phyloP scores from a whole-genome alignment of 2,797 vertebrate genomes.

The Merluccius polli region DNA sequence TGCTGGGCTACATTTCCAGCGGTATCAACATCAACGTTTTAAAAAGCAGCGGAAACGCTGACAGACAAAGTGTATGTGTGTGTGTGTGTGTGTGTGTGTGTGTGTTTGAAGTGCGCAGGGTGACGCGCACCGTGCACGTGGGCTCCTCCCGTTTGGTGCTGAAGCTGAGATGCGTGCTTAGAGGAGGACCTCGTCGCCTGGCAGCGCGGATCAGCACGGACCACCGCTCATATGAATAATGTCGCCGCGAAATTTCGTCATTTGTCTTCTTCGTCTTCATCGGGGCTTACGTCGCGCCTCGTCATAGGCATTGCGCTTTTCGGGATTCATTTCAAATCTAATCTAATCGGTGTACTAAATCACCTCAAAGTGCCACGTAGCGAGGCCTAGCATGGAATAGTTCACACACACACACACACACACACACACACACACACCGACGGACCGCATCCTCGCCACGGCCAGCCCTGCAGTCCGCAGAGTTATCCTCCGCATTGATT shows the following conservation, averaged over 20 bases:
- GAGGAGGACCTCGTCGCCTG: conserved; percentile 50
- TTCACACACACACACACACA: no score
- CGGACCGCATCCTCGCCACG: background rate
- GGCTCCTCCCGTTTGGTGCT: conserved; percentile 65
- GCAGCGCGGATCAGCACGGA: background rate
- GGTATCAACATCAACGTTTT: background rate
- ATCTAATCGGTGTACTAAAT: conserved; percentile 35
- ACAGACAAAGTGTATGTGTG: no score
- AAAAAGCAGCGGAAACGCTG: no score
- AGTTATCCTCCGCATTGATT: conserved; percentile 22
- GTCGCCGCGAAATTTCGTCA: background rate
- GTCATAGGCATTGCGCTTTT: background rate
- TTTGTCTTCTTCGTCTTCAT: background rate
- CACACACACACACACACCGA: no score
- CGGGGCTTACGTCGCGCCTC: background rate
- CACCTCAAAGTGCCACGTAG: conserved; percentile 24
- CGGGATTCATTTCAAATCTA: conserved; percentile 23
- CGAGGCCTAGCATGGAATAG: no score
- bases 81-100: background rate
- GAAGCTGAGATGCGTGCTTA: conserved; percentile 60
- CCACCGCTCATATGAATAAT: background rate
- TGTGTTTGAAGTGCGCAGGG: conserved; percentile 47
- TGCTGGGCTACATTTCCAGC: background rate
- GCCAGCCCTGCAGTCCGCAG: background rate
- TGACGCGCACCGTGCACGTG: conserved; percentile 45